A percentile compares a stretch with the other conserved stretches of the same genome.
Evolutionary conservation across 2,888 invertebrate species (phyloP).

Genomic region (Microdon myrmicae): DNA sequence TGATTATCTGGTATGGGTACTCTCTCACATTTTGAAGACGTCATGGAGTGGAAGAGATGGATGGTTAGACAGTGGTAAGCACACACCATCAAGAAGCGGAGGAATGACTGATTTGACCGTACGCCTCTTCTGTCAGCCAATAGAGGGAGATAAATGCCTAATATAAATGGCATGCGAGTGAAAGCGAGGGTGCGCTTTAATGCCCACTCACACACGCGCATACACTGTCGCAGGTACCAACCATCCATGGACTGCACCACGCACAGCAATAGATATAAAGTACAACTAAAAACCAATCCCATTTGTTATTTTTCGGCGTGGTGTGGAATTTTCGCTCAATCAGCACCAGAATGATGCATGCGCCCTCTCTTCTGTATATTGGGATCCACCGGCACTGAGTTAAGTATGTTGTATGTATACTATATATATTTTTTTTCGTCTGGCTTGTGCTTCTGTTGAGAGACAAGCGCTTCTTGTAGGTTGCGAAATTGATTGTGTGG

Average conservation of each 20-base stretch:
- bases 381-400: too few relatives aligned
- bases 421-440: too few relatives aligned
- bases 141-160: constrained; percentile 52
- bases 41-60: constrained; percentile 53
- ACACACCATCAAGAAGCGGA: constrained; percentile 54
- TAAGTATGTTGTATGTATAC: too few relatives aligned
- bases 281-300: constrained; percentile 66
- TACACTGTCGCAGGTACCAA: constrained; percentile 47
- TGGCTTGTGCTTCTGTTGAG: constrained; percentile 39
- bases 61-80: constrained; percentile 47
- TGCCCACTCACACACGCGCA: constrained; percentile 52
- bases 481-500: constrained; percentile 53
- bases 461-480: constrained; percentile 52
- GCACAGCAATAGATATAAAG: constrained; percentile 50
- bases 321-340: constrained; percentile 52
- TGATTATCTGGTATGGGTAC: constrained; percentile 37
- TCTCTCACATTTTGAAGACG: constrained; percentile 43
- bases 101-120: constrained; percentile 67
- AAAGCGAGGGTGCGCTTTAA: constrained; percentile 52
- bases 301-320: constrained; percentile 65
- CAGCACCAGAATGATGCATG: constrained; percentile 53
- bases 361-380: constrained; percentile 52
- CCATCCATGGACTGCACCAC: constrained; percentile 38
- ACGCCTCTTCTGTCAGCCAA: constrained; percentile 65
- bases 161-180: constrained; percentile 49